A percentile compares a stretch with the other conserved stretches of the same genome.
These are phyloP conservation scores for Etheostoma cragini DNA, from an alignment of 2,113 vertebrate genomes.

Conservation along the genomic window DNA sequence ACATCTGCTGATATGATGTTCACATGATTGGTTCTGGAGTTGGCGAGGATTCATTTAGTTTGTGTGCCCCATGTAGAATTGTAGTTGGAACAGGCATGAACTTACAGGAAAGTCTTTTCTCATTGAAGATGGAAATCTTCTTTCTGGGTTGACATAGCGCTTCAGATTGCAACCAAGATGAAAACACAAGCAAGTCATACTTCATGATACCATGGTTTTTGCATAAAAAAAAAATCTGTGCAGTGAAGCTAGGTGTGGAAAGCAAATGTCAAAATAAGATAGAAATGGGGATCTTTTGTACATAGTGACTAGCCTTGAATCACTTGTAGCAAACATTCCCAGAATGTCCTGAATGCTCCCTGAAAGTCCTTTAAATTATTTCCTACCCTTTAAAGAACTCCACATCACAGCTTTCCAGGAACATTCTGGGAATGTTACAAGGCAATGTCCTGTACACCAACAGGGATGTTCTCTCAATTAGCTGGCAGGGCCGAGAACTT, in stretches of 20 bases:
- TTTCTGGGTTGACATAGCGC: background rate
- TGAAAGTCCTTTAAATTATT: no score
- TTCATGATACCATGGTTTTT: background rate
- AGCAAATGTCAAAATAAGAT: no score
- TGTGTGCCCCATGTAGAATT: background rate
- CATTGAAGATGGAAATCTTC: background rate
- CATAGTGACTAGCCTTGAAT: constrained; percentile 7
- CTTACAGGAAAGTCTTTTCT: background rate
- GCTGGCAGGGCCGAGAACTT: background rate
- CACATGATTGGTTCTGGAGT: background rate
- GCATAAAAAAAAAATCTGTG: no score
- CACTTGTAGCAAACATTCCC: no score
- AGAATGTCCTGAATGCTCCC: no score
- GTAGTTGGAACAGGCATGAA: background rate
- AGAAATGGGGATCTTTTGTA: no score
- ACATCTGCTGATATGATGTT: background rate
- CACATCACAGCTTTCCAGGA: no score
- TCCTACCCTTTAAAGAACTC: no score
- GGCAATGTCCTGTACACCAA: no score
- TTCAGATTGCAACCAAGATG: background rate
- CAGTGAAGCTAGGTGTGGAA: no score
- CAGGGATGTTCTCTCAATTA: no score
- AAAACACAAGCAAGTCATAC: background rate
- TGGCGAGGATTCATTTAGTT: background rate
- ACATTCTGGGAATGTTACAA: no score